Evolutionary conservation across 2,888 invertebrate genomes (phyloP), one percentile per base, ranked within the genome.

Genomic region (Carpatolechia fugitivella): DNA sequence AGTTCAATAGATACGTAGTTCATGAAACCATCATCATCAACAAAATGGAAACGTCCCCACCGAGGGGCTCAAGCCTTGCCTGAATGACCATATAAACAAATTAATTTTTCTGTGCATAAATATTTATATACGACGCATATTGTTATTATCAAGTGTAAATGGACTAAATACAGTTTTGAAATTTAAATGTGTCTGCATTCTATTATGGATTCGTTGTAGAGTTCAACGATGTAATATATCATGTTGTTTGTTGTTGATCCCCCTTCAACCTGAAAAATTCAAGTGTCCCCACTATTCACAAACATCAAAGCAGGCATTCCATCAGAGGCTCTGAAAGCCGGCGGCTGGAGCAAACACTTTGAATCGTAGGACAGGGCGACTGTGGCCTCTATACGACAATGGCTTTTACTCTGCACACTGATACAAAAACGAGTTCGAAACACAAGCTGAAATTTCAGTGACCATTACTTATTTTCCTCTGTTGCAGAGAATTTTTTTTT

Each of bases 231-330:
- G 30, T 14, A 38, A 7, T 38, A 7, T 30, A 30, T 31, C 30
- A 14, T 30, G 31, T 31, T 47, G 10, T 16, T 31, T 8, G 18
- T 20, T 16, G 16, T 16, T 16, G 30, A 31, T 16, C 14, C 7
- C 47, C 31, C 31, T 30, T 16, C 31, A 31, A 16, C 16, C 31
- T 14, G 18, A 30, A 47, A 31, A 47, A 8, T 11, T 7, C 16
- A 30, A 31, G 11, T 49, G 49, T 30, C n/a, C 33, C 18, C 48
- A 33, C 33, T 35, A n/a, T 49, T 35, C 49, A 24, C 44, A n/a
- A 13, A 29, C 49, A 49, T 49, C 49, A 49, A 49, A 49, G 35
- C 35, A 49, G 49, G 11, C 49, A 49, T 49, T 33, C 49, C 49
- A 49, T 49, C 49, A 20, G 31, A 3, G 20, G 35, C 35, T n/a